phyloP scores from a whole-genome alignment of 1,140 invertebrate species.

The Orius laevigatus region DNA sequence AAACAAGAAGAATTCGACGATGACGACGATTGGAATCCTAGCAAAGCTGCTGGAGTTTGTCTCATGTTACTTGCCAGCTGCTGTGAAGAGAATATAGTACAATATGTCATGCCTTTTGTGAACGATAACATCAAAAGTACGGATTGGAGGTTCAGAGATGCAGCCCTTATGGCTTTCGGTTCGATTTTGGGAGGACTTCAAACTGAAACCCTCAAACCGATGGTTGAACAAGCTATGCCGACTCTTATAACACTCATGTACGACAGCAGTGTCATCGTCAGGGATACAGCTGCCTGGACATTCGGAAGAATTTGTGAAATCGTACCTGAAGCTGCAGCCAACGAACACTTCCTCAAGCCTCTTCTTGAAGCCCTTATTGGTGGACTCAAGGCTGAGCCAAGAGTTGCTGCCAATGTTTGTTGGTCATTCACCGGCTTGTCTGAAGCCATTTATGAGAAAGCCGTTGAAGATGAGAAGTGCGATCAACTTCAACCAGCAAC shows the following conservation, averaged over 20 bases:
- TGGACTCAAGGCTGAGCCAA: slow-evolving; percentile 77
- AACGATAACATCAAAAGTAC: slow-evolving; percentile 82
- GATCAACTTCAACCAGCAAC: slow-evolving; percentile 57
- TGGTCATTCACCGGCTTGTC: slow-evolving; percentile 98
- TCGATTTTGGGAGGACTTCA: slow-evolving; percentile 88
- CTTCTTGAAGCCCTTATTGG: slow-evolving; percentile 78
- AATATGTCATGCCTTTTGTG: slow-evolving; percentile 91
- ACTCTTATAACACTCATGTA: slow-evolving; percentile 88
- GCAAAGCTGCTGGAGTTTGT: slow-evolving; percentile 98
- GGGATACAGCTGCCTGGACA: slow-evolving; percentile 96
- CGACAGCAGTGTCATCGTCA: slow-evolving; percentile 78
- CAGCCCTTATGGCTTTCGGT: slow-evolving; percentile 97
- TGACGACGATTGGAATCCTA: slow-evolving; percentile 99
- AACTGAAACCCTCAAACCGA: slow-evolving; percentile 64
- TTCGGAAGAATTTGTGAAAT: slow-evolving; percentile 95
- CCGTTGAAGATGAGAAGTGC: slow-evolving; percentile 45
- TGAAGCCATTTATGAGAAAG: slow-evolving; percentile 81
- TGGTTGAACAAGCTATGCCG: slow-evolving; percentile 92
- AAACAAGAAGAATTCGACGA: slow-evolving; percentile 90
- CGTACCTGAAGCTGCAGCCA: slow-evolving; percentile 90
- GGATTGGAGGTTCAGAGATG: slow-evolving; percentile 92
- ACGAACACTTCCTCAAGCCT: slow-evolving; percentile 64
- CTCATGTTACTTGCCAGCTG: slow-evolving; percentile 93
- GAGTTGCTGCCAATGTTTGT: slow-evolving; percentile 97
- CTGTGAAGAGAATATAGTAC: slow-evolving; percentile 94